Evolutionary conservation across 2,888 invertebrate species (phyloP).

Genomic region (Andrena dorsata): DNA sequence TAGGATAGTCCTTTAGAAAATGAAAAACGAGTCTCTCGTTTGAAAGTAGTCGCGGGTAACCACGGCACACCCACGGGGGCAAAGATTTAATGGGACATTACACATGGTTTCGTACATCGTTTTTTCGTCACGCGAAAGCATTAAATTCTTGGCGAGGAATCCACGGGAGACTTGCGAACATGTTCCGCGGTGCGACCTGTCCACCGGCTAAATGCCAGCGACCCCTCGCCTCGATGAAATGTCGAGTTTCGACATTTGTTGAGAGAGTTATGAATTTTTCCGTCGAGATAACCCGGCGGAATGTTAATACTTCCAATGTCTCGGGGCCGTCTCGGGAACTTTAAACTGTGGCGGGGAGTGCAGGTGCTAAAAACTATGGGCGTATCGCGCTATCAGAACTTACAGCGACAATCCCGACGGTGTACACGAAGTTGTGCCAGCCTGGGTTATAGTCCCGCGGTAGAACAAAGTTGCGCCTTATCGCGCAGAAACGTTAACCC

Average conservation of each 20-base stretch:
- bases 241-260: constrained; percentile 16
- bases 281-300: neutral
- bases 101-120: neutral
- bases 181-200: too few species aligned
- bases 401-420: neutral
- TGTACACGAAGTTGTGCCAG: constrained; percentile 23
- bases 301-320: neutral
- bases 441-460: constrained; percentile 19
- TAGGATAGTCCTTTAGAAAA: constrained; percentile 22
- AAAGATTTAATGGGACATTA: constrained; percentile 20
- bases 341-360: neutral
- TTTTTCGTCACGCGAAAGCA: neutral
- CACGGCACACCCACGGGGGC: constrained; percentile 10
- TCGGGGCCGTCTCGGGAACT: neutral
- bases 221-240: neutral
- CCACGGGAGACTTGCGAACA: neutral
- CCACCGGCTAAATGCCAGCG: constrained; percentile 4
- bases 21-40: constrained; percentile 3
- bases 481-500: constrained; percentile 34
- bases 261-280: neutral
- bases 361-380: neutral
- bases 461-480: constrained; percentile 15
- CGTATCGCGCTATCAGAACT: neutral
- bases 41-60: neutral
- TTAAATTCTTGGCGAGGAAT: neutral